phyloP scores from a whole-genome alignment of 2,888 invertebrate species.

The Rhopalosiphum nymphaeae region DNA sequence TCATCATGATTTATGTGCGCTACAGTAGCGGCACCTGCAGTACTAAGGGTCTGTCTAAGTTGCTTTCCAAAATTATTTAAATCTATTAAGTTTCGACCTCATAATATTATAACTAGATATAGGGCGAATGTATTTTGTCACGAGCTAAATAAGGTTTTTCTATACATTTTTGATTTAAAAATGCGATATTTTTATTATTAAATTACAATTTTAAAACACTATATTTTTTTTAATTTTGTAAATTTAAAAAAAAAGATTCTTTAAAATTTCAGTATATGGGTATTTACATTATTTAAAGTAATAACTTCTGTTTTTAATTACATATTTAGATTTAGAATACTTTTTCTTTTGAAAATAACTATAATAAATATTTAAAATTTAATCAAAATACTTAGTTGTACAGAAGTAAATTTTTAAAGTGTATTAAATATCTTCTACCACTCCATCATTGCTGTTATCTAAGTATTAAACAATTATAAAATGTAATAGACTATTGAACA shows the following conservation, averaged over 20 bases:
- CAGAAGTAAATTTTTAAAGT: no score
- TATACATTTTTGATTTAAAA: not conserved
- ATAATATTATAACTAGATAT: no score
- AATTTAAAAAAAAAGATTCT: not conserved
- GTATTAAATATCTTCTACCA: no score
- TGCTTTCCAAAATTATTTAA: not conserved
- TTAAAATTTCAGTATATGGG: not conserved
- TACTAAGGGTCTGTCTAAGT: not conserved
- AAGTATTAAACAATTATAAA: no score
- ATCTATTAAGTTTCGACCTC: not conserved
- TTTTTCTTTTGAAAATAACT: no score
- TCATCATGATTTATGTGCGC: not conserved
- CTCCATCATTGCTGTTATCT: no score
- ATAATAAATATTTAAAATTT: no score
- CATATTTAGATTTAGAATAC: not conserved
- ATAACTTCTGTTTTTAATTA: not conserved
- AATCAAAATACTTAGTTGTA: no score
- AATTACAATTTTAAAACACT: no score
- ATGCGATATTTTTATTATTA: not conserved
- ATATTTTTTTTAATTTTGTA: no score
- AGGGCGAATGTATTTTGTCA: no score
- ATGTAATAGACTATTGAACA: no score
- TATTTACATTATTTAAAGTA: not conserved
- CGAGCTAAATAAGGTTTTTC: not conserved
- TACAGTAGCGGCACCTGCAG: not conserved